Evolutionary conservation across 2,113 vertebrate genomes (phyloP).

Genomic region (Crotophaga sulcirostris): DNA sequence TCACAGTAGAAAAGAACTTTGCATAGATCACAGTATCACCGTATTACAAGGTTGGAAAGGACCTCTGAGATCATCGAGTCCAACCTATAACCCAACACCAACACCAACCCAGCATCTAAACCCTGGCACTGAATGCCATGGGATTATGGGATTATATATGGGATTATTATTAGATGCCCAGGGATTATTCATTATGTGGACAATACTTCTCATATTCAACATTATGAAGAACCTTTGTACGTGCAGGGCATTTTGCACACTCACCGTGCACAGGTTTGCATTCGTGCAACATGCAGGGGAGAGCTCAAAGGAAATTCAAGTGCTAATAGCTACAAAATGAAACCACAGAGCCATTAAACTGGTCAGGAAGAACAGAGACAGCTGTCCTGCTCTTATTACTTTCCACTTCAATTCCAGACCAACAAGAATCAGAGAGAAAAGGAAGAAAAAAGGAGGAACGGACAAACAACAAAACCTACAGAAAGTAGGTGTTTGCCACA

Average conservation of each 20-base stretch:
- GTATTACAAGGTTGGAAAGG: too few species aligned
- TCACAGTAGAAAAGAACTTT: background rate
- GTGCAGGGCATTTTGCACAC: background rate
- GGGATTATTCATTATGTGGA: background rate
- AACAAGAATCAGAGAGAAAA: background rate
- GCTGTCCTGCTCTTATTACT: conserved; percentile 20
- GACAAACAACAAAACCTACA: background rate
- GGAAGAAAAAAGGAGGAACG: background rate
- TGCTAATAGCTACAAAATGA: background rate
- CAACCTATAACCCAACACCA: too few species aligned
- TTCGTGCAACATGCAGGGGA: background rate
- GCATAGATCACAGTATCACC: too few species aligned
- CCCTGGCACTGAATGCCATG: too few species aligned
- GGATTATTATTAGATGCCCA: too few species aligned
- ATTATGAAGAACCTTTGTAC: background rate
- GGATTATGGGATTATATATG: too few species aligned
- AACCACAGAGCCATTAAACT: conserved; percentile 22
- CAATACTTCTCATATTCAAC: background rate
- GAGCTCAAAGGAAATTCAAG: background rate
- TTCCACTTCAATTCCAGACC: conserved; percentile 22
- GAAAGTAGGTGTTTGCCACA: background rate
- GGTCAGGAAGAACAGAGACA: background rate
- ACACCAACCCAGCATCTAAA: too few species aligned
- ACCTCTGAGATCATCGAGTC: too few species aligned
- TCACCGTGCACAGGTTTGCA: background rate